Base-by-base conservation (phyloP, 2,888 invertebrate genomes). In the Tillus elongatus region DNA sequence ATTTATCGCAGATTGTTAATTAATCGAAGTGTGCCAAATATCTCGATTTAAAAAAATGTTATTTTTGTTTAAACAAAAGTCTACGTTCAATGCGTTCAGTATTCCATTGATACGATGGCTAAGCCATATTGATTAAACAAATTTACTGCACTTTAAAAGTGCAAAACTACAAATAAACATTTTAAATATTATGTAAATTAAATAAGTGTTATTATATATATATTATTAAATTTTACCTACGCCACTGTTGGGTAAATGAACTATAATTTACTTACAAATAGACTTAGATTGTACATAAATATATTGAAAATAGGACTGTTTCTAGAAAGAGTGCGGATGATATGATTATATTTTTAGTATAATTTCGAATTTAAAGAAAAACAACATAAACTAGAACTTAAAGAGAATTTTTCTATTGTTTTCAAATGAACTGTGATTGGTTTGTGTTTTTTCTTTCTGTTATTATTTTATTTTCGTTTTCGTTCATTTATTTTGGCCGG, bases 121-220 rank as follows among this genome's bases (percentile, higher is more conserved):
- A 60, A 42, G 60, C 60, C 62, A 63, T 63, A 51, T 42, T 46
- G 45, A 49, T 38, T 47, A 50, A 53, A 52, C 47, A 44, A 40
- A 49, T 47, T 52, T 50, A 50, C 44, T 58, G 51, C 63, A 60
- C 63, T 63, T 62, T 56, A 60, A 50, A 63, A 63, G 61, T 62
- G 63, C 54, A 51, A 43, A 46, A 60, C 57, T 58, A 60, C 51
- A 56, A 56, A 54, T 52, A n/a, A 19, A 19, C 53, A 52, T 41
- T 55, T 56, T 41, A 41, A 58, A 53, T 19, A 19, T 19, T 19
- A 54, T 57, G 59, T 58, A 60, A 58, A 60, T 55, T 48, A 51
- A 49, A 41, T 53, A 46, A 49, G 49, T 51, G 53, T 53, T 53
- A 51, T 32, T 32, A 6, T 35, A 35, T 40, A 37, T 40, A 37